These are phyloP conservation scores for Corticium candelabrum DNA, from an alignment of 37 sponge, comb jelly and placozoan genomes.

Conservation along the genomic window DNA sequence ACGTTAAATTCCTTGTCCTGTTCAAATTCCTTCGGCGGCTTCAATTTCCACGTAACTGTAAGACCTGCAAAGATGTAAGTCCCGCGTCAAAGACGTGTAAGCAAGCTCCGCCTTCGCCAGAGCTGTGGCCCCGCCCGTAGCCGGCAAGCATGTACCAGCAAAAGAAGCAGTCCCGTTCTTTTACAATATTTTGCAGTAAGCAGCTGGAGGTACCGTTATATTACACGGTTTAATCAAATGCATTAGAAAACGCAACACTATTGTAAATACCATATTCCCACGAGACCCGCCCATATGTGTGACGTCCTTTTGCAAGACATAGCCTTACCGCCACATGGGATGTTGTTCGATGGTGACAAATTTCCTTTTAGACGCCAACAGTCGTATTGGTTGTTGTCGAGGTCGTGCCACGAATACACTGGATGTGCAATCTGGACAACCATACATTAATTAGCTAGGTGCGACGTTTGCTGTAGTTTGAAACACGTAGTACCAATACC, in stretches of 20 bases:
- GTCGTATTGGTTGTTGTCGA: not conserved
- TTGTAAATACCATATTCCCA: no score
- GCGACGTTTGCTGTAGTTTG: no score
- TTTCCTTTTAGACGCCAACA: not conserved
- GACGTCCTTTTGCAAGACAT: no score
- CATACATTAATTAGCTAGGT: no score
- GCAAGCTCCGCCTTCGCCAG: not conserved
- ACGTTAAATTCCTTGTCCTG: not conserved
- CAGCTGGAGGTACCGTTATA: no score
- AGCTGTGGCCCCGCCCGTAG: not conserved
- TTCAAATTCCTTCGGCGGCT: not conserved
- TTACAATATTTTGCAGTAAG: no score
- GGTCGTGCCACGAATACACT: not conserved
- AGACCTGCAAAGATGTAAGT: not conserved
- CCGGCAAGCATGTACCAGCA: not conserved
- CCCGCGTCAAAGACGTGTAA: not conserved
- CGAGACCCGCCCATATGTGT: no score
- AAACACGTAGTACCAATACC: no score
- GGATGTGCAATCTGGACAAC: not conserved
- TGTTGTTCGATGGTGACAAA: not conserved
- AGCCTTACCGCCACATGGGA: no score
- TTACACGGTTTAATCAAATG: no score
- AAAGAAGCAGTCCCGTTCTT: no score
- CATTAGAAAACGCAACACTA: no score
- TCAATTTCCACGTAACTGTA: not conserved